Conservation (phyloP, 2,888 invertebrate genomes). For the Phasia obesa region DNA sequence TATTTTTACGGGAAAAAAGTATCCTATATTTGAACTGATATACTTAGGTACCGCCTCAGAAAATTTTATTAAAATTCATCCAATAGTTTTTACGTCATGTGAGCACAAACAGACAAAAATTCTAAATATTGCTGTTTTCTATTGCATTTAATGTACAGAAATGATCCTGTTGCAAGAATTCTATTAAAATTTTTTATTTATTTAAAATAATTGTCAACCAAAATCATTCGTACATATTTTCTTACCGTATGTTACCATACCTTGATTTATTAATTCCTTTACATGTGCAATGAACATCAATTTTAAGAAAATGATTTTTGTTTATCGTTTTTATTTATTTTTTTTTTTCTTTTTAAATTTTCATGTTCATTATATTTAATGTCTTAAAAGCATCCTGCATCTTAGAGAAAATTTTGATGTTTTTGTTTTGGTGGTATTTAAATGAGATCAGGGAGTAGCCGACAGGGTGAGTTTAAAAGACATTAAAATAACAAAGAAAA, state of each 20-base stretch:
- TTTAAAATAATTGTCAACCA: neutral
- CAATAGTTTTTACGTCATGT: too few species aligned
- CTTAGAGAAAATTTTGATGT: slow-evolving; percentile 24
- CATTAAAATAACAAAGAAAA: slow-evolving; percentile 17
- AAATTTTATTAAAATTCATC: too few species aligned
- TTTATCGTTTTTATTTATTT: slow-evolving; percentile 16
- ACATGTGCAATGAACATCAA: slow-evolving; percentile 16
- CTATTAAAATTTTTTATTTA: too few species aligned
- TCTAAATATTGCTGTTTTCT: too few species aligned
- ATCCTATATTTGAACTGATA: too few species aligned
- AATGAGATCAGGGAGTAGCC: slow-evolving; percentile 53
- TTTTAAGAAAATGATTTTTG: slow-evolving; percentile 15
- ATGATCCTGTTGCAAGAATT: too few species aligned
- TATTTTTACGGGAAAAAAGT: too few species aligned
- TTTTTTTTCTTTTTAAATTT: neutral
- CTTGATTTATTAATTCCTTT: slow-evolving; percentile 63
- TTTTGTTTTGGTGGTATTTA: slow-evolving; percentile 58
- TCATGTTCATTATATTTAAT: slow-evolving; percentile 17
- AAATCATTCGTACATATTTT: neutral
- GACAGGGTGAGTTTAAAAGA: slow-evolving; percentile 40
- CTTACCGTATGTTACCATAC: neutral
- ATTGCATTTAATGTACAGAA: too few species aligned
- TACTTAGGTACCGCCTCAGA: too few species aligned
- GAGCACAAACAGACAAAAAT: too few species aligned
- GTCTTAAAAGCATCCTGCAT: slow-evolving; percentile 60